Base-by-base conservation (phyloP, 1,140 invertebrate species). In the Gryllus bimaculatus region DNA sequence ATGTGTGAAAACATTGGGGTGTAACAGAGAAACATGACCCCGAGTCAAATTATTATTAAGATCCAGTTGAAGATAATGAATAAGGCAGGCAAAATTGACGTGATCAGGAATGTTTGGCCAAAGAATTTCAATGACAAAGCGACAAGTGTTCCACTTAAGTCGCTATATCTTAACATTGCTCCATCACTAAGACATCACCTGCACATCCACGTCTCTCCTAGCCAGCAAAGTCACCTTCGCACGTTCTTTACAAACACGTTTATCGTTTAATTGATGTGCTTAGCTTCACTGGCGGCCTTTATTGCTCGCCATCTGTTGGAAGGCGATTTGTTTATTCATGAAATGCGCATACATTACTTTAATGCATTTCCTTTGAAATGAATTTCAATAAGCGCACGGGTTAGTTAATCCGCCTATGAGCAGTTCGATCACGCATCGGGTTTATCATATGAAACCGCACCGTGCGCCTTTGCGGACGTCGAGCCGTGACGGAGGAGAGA, bases 291-390 rank as follows among this genome's bases (percentile, higher is more conserved):
- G 0, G 10, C 18, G 18, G 10, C 10, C 54, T 66, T 66, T 66
- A 66, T 66, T 66, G 54, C 54, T 66, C 54, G 54, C 54, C 54
- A 66, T 66, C 54, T 66, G 54, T 66, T 13, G 54, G 54, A 66
- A 66, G 54, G 54, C 18, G 18, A 66, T 66, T 66, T 66, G 54
- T 66, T 66, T 66, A 66, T 66, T 66, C 54, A 66, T 66, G 54
- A 66, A 66, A 66, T 66, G 54, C 54, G 54, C 54, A 66, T 66
- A 66, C 54, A 66, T 66, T 66, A 66, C 54, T 13, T 66, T 66
- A 66, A 66, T 66, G 54, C 18, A 66, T 66, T 66, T 66, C 54
- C 54, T 66, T 66, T 66, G 54, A 66, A 66, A 66, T 66, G 54
- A 66, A 66, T 66, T 66, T 66, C 54, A 66, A 66, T 66, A 66